Base-by-base conservation (phyloP, 2,797 vertebrate genomes). In the Manis javanica region DNA sequence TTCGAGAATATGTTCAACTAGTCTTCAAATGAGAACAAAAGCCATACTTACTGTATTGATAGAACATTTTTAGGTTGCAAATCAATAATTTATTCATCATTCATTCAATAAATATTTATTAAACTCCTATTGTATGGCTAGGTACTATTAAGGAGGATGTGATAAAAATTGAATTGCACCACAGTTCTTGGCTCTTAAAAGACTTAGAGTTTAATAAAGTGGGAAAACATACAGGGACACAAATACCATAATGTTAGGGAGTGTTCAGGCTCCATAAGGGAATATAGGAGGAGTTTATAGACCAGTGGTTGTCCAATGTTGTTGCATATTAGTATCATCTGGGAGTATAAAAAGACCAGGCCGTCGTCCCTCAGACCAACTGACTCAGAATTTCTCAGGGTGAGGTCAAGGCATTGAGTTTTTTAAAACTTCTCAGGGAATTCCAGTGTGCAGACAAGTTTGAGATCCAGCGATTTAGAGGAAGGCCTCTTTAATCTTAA, bases 91-190 rank as follows among this genome's bases (percentile, higher is more conserved):
- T 49, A 42, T 59, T 85, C 31, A 68, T 68, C 61, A 42, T 78
- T 79, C n/a, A 39, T 87, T 91, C 53, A 42, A 21, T 74, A 82
- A 53, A 59, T 87, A 69, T 79, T 72, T 75, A 94, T 93, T 75
- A 83, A 91, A 69, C 46, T 84, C 9, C 57, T 85, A 21, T 90
- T 71, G 77, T 13, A 26, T 42, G 61, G 24, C 74, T 78, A 74
- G 53, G 31, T 69, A 66, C 81, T 72, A 46, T 91, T 94, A 78
- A 29, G 79, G n/a, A 95, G 10, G 57, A 53, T 59, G 64, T 83
- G 59, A 94, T 84, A 81, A 92, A 93, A 72, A 84, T 19, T 37
- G 55, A 95, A 89, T 89, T 68, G 89, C 91, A 85, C 79, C 78
- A 15, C 19, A 94, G 19, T 88, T 88, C 57, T 96, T 57, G 61